Evolutionary conservation across 2,888 invertebrate species (phyloP), one percentile per base, ranked within the genome.

Genomic region (Ectemnius continuus): DNA sequence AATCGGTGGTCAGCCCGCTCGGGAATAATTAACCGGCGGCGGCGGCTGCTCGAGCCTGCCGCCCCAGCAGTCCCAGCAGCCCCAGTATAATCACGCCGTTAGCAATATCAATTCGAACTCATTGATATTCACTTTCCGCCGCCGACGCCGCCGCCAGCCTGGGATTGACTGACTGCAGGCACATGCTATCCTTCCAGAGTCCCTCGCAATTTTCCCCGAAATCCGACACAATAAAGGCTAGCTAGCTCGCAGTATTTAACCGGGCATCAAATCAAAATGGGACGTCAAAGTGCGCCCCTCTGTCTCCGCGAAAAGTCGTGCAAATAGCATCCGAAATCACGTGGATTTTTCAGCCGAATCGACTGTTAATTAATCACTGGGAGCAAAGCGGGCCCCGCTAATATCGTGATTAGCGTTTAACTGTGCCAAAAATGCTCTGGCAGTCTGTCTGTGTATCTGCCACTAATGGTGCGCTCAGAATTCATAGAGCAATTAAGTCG

Each of bases 61-160:
- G 47, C 57, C 11, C 36, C 52, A 20, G 48, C 48, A 16, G 26
- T 36, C 57, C 62, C 52, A 47, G 48, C 48, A 16, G 26, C 52
- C 57, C 62, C 52, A 47, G 28, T 56, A 20, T 14, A 57, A 20
- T 48, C 47, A 18, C 13, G n/a, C 23, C 6, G 36, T 26, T 46
- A 48, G 20, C 18, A 59, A 52, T 52, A 14, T 52, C 52, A 52
- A 52, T 52, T 13, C n/a, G 16, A 52, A 52, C 52, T 52, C 52
- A 52, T 18, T 46, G 68, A 46, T 63, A 23, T 69, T 69, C 63
- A 47, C 63, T 52, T 52, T 52, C 52, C 16, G 5, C 16, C 0
- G 4, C 11, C n/a, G n/a, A n/a, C 5, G 16, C 16, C 52, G 52
- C 14, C 8, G 36, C 36, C 4, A 8, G 36, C 11, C 8, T 11